phyloP scores from a whole-genome alignment of 2,113 vertebrate species.

The Cepphus grylle region DNA sequence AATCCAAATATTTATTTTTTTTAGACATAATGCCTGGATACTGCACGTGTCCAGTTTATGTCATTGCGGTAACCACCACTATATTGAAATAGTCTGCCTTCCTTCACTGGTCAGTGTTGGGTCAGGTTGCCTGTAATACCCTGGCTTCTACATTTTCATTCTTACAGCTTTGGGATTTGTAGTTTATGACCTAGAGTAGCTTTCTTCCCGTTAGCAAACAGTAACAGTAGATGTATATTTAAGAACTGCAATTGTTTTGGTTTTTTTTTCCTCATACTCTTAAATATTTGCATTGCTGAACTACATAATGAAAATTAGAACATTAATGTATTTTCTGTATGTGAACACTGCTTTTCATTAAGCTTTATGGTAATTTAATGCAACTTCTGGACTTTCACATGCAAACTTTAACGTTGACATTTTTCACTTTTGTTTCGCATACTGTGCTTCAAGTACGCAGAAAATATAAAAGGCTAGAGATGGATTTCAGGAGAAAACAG shows the following conservation, averaged over 20 bases:
- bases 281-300: constrained; percentile 26
- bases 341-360: constrained; percentile 1
- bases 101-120: not conserved
- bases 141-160: not conserved
- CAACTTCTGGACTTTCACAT: not conserved
- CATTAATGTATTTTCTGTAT: not conserved
- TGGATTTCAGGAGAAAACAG: not conserved
- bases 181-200: not conserved
- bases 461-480: not conserved
- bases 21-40: not conserved
- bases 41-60: not conserved
- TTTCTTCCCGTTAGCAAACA: not conserved
- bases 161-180: not conserved
- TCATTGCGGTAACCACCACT: not conserved
- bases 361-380: not conserved
- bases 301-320: constrained; percentile 7
- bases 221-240: not conserved
- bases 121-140: not conserved
- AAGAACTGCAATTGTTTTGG: not conserved
- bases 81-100: not conserved
- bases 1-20: not conserved
- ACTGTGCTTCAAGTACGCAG: not conserved
- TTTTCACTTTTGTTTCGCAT: not conserved
- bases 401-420: not conserved
- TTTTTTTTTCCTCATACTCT: not conserved